Evolutionary conservation across 2,888 invertebrate genomes (phyloP).

Genomic region (Andrena hattorfiana): DNA sequence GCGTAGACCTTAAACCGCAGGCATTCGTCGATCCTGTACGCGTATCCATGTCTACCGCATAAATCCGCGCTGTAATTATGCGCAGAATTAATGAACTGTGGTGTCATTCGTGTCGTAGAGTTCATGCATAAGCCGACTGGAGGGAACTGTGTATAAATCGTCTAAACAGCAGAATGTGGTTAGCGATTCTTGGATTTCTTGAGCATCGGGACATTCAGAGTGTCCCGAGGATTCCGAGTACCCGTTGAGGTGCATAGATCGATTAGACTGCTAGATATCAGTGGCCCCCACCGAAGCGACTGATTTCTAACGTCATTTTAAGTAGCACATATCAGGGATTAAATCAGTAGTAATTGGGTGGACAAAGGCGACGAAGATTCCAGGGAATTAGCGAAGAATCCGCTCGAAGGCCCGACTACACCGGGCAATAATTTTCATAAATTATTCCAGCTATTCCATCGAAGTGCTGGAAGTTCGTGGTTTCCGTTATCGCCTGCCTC

Average conservation of each 20-base stretch:
- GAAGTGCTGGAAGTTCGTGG: not conserved
- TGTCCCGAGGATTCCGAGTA: too few species aligned
- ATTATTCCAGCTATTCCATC: not conserved
- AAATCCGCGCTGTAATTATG: constrained; percentile 66
- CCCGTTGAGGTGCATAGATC: too few species aligned
- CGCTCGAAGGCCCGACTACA: not conserved
- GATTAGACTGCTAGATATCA: too few species aligned
- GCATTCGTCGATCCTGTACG: constrained; percentile 17
- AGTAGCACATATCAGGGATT: not conserved
- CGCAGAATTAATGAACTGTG: constrained; percentile 66
- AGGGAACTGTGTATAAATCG: too few species aligned
- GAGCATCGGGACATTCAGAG: too few species aligned
- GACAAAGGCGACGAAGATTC: not conserved
- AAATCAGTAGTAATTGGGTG: not conserved
- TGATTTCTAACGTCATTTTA: too few species aligned
- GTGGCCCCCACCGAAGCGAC: too few species aligned
- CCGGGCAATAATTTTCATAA: not conserved
- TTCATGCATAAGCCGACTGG: not conserved
- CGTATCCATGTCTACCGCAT: constrained; percentile 34
- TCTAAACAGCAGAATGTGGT: too few species aligned
- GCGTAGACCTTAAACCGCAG: constrained; percentile 10
- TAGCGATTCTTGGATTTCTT: too few species aligned
- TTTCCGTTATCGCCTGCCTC: not conserved
- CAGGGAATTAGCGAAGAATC: not conserved
- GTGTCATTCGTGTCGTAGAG: constrained; percentile 63